Evolutionary conservation across 2,113 vertebrate species (phyloP).

Genomic region (Smithornis capensis): DNA sequence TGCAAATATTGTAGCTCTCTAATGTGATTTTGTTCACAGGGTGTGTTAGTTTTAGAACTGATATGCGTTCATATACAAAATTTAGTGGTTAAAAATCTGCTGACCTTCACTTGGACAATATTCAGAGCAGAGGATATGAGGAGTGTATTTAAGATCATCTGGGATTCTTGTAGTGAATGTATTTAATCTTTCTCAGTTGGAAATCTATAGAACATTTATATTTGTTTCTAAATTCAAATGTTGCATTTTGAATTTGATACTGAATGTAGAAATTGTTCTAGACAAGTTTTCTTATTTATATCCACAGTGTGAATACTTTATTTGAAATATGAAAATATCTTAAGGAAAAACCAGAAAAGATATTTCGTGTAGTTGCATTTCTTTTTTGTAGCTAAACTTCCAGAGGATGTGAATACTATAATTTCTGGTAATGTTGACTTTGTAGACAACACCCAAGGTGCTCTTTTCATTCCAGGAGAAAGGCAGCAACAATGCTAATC

Average conservation of each 20-base stretch:
- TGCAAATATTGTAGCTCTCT: neutral
- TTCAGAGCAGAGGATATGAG: neutral
- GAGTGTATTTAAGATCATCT: neutral
- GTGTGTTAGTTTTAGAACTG: neutral
- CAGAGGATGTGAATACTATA: neutral
- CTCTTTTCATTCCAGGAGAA: neutral
- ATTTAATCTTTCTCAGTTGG: neutral
- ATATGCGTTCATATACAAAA: neutral
- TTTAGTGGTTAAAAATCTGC: neutral
- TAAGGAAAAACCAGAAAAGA: neutral
- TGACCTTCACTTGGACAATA: neutral
- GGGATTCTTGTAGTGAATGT: neutral
- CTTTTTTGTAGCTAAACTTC: neutral
- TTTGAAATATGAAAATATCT: neutral
- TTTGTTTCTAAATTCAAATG: neutral
- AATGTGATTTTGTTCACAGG: neutral
- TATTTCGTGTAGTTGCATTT: neutral
- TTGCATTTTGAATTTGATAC: neutral
- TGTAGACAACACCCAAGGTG: neutral
- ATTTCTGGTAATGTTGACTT: conserved; percentile 19
- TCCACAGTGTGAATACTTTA: neutral
- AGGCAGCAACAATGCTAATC: neutral
- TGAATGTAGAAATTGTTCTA: neutral
- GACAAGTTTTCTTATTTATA: neutral
- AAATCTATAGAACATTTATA: neutral